Evolutionary conservation across 1,140 invertebrate species (phyloP).

Genomic region (Galleria mellonella): DNA sequence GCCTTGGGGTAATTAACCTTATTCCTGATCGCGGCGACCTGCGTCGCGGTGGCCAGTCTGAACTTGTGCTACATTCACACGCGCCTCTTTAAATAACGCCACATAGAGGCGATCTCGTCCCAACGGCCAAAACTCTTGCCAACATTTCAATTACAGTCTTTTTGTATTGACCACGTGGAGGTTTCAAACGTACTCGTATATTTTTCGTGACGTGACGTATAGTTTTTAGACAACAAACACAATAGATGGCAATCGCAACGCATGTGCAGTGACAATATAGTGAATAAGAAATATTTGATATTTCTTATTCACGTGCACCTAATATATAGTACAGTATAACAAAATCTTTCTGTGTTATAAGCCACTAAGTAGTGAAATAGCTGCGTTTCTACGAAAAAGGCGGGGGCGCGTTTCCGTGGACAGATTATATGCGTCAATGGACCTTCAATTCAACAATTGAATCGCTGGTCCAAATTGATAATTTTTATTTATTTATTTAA

Average conservation of each 20-base stretch:
- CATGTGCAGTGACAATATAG: too few relatives aligned
- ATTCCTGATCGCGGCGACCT: slow-evolving; percentile 34
- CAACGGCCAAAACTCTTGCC: slow-evolving; percentile 30
- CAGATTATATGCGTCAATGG: slow-evolving; percentile 28
- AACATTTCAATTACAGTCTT: slow-evolving; percentile 36
- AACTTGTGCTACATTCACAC: slow-evolving; percentile 60
- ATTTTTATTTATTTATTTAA: too few relatives aligned
- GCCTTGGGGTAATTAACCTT: slow-evolving; percentile 63
- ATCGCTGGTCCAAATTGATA: slow-evolving; percentile 28
- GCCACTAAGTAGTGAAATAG: too few relatives aligned
- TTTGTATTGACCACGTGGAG: slow-evolving; percentile 45
- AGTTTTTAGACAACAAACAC: background rate
- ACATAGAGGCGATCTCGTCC: slow-evolving; percentile 28
- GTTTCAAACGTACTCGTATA: slow-evolving; percentile 2
- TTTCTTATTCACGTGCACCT: too few relatives aligned
- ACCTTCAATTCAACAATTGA: slow-evolving; percentile 32
- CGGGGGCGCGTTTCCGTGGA: slow-evolving; percentile 30
- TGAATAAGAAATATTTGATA: too few relatives aligned
- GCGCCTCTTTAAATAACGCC: slow-evolving; percentile 45
- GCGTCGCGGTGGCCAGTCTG: slow-evolving; percentile 35
- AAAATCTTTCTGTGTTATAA: too few relatives aligned
- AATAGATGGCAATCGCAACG: too few relatives aligned
- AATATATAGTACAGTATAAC: too few relatives aligned
- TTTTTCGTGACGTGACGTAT: background rate
- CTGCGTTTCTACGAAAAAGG: too few relatives aligned